phyloP scores from a whole-genome alignment of 2,888 invertebrate genomes.

The Onchidella celtica region DNA sequence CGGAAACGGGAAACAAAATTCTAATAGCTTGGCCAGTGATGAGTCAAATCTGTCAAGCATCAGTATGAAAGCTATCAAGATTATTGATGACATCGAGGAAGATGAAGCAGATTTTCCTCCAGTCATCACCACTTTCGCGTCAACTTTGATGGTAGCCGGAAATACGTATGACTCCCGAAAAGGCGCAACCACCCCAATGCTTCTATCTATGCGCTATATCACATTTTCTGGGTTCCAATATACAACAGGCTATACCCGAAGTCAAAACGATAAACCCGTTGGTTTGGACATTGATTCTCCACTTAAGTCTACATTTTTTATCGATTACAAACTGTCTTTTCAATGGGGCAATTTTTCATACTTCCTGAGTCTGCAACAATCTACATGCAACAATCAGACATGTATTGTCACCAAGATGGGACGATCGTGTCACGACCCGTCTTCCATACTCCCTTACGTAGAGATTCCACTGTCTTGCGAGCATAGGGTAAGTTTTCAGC shows the following conservation, averaged over 20 bases:
- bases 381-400: not conserved
- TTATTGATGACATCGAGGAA: not conserved
- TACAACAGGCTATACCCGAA: not conserved
- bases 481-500: not conserved
- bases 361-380: constrained; percentile 17
- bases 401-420: constrained; percentile 32
- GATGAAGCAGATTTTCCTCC: not conserved
- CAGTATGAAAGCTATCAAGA: not conserved
- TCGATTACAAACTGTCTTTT: constrained; percentile 36
- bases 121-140: not conserved
- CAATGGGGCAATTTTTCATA: constrained; percentile 16
- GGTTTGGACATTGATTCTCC: not conserved
- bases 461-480: constrained; percentile 18
- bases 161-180: not conserved
- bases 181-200: not conserved
- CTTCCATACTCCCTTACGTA: constrained; percentile 21
- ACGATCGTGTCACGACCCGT: not conserved
- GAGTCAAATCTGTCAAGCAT: not conserved
- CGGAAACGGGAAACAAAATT: not conserved
- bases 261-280: not conserved
- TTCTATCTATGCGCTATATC: constrained; percentile 7
- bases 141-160: constrained; percentile 8
- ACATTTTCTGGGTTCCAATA: constrained; percentile 1
- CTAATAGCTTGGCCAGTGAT: not conserved
- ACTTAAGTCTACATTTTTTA: not conserved